Percentiles rank a stretch among this genome's conserved stretches.
These are phyloP conservation scores for Orthosia cruda DNA, from an alignment of 2,888 invertebrate genomes.

Conservation along the genomic window DNA sequence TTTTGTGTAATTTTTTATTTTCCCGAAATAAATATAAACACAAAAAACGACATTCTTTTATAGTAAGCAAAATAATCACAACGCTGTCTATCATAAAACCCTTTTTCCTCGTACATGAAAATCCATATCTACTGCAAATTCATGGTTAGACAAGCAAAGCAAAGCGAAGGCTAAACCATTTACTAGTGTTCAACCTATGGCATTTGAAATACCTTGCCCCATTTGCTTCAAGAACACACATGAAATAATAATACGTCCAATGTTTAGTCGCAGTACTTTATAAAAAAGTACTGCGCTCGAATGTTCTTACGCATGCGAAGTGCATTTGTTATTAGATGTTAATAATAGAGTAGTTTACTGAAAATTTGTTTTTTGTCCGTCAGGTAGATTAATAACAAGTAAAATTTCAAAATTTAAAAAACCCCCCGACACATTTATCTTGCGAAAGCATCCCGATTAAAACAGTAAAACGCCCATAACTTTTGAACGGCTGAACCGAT, in stretches of 20 bases:
- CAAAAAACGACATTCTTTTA: no score
- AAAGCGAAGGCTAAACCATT: constrained; percentile 8
- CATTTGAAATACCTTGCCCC: constrained; percentile 4
- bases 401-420: no score
- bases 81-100: neutral
- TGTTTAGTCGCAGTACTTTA: constrained; percentile 5
- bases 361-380: no score
- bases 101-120: neutral
- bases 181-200: neutral
- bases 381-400: no score
- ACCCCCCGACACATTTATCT: no score
- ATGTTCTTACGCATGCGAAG: constrained; percentile 6
- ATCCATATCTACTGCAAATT: neutral
- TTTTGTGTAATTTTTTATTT: no score
- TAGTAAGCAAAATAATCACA: neutral
- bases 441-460: no score
- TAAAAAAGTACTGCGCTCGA: neutral
- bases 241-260: constrained; percentile 20
- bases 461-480: no score
- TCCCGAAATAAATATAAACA: no score
- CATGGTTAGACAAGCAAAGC: constrained; percentile 22
- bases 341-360: no score
- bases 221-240: constrained; percentile 30
- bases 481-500: no score
- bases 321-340: constrained; percentile 18